Evolutionary conservation across 2,113 vertebrate species (phyloP), one percentile per base, ranked within the genome.

Genomic region (Dicaeum eximium): DNA sequence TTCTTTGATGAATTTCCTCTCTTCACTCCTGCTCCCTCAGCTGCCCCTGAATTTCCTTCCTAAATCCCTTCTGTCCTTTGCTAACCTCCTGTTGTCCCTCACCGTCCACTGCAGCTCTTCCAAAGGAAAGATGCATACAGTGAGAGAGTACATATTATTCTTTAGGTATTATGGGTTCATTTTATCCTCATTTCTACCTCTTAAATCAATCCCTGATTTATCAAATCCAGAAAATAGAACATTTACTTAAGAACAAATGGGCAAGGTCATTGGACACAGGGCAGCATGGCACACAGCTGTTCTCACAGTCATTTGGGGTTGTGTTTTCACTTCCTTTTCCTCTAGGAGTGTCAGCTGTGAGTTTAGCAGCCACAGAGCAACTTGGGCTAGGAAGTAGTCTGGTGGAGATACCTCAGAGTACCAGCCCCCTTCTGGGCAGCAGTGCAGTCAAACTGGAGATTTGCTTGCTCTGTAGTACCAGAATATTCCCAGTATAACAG

Each of bases 51-150:
- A 60, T 97, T 96, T 92, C 53, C 61, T 82, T 88, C 81, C 80
- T 93, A 97, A 96, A 96, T 96, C 92, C 69, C 60, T 81, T 94
- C 73, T 95, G 87, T 95, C 84, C 88, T 96, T 96, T 88, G n/a
- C 66, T 95, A 90, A 92, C 92, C 95, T 93, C 72, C 48, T 86
- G 50, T 90, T 83, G 89, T 80, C 80, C 53, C 86, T 89, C 42
- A n/a, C 80, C 0, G 0, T 62, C 86, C 89, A 50, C 27, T 33
- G 37, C 80, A 80, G 89, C 42, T 31, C 64, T 93, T 80, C 44
- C 65, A 66, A 53, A 61, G 54, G 50, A 86, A 74, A 78, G n/a
- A 74, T 0, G 0, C 10, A 28, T 11, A 3, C 2, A 33, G 53
- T 38, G 27, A 54, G 38, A 54, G 47, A 65, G 22, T 37, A 15